Evolutionary conservation across 2,113 vertebrate genomes (phyloP), one percentile per base, ranked within the genome.

Genomic region (Syrmaticus mikado): DNA sequence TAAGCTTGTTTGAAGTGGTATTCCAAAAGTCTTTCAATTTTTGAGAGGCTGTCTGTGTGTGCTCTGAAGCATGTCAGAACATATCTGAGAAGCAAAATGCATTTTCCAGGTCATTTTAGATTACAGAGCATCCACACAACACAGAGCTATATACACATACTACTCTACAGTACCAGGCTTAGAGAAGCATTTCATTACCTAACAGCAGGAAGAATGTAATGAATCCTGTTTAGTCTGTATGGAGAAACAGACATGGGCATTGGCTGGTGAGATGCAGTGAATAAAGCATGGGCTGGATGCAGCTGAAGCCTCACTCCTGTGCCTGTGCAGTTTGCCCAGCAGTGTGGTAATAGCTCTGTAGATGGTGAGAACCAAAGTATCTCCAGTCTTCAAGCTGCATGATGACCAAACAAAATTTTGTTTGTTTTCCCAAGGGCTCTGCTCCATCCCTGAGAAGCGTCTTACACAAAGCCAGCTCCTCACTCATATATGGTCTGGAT

Each of bases 1-100:
- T 92, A 96, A 94, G 50, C 40, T 71, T 67, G 19, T 91, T 95
- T 96, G 90, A 94, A 94, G 92, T 92, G 85, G 85, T 81, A 12
- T 60, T 36, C 14, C 64, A 83, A 71, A 93, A 6, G 2, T 45
- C 41, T 92, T 93, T 71, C 38, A 38, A 68, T 85, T 85, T 83
- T 73, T 48, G 53, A 74, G 32, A 85, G 34, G 22, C 6, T 75
- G 8, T 85, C 86, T 78, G 38, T 30, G 38, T 80, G 87, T 48
- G 20, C 86, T 95, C 71, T 40, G 46, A 79, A 93, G 61, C 94
- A 88, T 88, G 93, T 60, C 90, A 88, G 68, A 81, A 93, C 94
- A 60, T 34, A 93, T 81, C 73, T 77, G 67, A 90, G 79, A 88
- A 85, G 19, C 21, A 87, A 85, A 91, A 94, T 77, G 22, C 28